These are phyloP conservation scores for Meandrina meandrites DNA, from an alignment of 92 coral and sea anemone species.

Conservation along the genomic window DNA sequence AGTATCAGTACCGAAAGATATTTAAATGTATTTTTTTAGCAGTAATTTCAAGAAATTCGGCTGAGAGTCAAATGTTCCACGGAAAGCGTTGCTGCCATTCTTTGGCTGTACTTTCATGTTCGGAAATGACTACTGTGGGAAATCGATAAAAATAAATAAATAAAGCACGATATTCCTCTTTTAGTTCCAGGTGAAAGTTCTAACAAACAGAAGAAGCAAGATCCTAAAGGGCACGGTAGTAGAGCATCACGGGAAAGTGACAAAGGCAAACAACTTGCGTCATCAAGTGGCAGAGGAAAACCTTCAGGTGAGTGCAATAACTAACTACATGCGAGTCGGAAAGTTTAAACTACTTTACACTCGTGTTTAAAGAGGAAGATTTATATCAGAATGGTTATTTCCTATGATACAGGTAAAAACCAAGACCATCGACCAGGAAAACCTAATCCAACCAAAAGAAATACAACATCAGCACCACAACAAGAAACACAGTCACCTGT, in stretches of 20 bases:
- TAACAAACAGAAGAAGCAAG: not conserved
- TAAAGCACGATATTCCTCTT: not conserved
- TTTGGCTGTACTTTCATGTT: no score
- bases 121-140: no score
- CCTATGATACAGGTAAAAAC: not conserved
- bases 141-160: no score
- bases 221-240: not conserved
- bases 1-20: not conserved
- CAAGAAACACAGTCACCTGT: not conserved
- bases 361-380: not conserved
- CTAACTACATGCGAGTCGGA: not conserved
- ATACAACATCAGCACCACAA: not conserved
- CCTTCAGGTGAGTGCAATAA: constrained; percentile 5
- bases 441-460: not conserved
- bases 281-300: constrained; percentile 2
- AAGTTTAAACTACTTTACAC: not conserved
- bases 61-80: no score
- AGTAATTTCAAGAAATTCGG: no score
- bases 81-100: no score
- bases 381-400: not conserved
- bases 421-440: constrained; percentile 1
- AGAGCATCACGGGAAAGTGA: constrained; percentile 9
- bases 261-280: not conserved
- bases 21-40: no score
- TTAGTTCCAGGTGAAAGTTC: not conserved